phyloP scores from a whole-genome alignment of 2,888 invertebrate genomes.

The Agrotis puta region DNA sequence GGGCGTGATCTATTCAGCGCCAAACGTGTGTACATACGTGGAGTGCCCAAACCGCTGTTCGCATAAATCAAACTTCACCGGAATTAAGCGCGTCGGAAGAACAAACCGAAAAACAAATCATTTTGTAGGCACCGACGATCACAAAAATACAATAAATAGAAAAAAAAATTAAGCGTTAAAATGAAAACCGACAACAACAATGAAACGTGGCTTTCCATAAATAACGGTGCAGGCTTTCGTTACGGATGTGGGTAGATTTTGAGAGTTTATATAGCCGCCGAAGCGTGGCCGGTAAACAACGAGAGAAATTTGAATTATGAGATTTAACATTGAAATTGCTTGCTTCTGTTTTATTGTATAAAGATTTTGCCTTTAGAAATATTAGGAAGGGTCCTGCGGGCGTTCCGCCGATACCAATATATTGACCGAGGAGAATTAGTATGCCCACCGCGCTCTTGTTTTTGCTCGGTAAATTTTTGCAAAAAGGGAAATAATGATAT shows the following conservation, averaged over 20 bases:
- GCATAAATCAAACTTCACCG: conserved; percentile 80
- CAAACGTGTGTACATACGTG: conserved; percentile 65
- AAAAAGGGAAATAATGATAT: conserved; percentile 89
- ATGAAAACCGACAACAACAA: conserved; percentile 89
- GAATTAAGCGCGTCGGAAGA: conserved; percentile 81
- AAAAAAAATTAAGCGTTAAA: conserved; percentile 86
- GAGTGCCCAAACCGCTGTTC: conserved; percentile 68
- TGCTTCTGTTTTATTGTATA: conserved; percentile 83
- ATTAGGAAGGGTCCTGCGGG: conserved; percentile 72
- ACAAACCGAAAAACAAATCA: conserved; percentile 84
- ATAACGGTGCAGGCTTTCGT: conserved; percentile 88
- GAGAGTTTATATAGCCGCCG: conserved; percentile 86
- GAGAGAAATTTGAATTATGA: conserved; percentile 87
- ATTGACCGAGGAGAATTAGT: conserved; percentile 88
- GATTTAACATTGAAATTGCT: conserved; percentile 85
- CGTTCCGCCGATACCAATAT: conserved; percentile 81
- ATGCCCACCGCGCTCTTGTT: conserved; percentile 84
- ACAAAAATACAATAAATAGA: conserved; percentile 82
- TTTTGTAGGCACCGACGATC: conserved; percentile 73
- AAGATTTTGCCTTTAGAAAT: conserved; percentile 80
- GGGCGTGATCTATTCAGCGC: conserved; percentile 73
- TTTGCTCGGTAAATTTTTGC: conserved; percentile 86
- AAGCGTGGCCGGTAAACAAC: conserved; percentile 85
- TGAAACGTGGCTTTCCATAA: conserved; percentile 89
- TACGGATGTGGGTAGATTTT: conserved; percentile 89